Percentiles rank a stretch among this genome's conserved stretches.
These are phyloP conservation scores for Zelleria hepariella DNA, from an alignment of 2,888 invertebrate species.

Conservation along the genomic window DNA sequence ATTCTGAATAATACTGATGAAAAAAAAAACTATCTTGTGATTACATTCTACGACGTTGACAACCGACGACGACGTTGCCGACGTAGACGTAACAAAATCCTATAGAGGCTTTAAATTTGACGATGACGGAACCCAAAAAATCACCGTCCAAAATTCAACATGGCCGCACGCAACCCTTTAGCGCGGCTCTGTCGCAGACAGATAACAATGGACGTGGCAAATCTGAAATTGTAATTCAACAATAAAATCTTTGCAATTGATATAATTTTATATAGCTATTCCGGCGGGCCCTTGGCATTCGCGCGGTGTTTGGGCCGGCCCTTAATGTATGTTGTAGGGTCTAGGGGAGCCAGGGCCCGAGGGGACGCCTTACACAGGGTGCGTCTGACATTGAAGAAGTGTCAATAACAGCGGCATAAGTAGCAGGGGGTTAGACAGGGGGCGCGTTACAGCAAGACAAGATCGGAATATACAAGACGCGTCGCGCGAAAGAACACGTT, in stretches of 20 bases:
- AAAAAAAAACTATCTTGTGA: too few species aligned
- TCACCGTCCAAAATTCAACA: neutral
- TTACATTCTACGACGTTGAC: too few species aligned
- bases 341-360: slow-evolving; percentile 44
- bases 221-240: slow-evolving; percentile 56
- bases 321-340: slow-evolving; percentile 60
- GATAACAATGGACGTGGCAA: slow-evolving; percentile 41
- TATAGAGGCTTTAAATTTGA: too few species aligned
- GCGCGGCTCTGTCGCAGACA: slow-evolving; percentile 14
- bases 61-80: too few species aligned
- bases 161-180: slow-evolving; percentile 25
- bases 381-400: slow-evolving; percentile 74
- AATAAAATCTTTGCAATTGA: slow-evolving; percentile 62
- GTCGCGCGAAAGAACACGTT: neutral
- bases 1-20: too few species aligned
- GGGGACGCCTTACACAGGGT: slow-evolving; percentile 59
- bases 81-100: too few species aligned
- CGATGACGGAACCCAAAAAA: neutral
- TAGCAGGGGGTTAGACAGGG: slow-evolving; percentile 54
- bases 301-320: slow-evolving; percentile 38
- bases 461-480: slow-evolving; percentile 67
- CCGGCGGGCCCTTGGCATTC: slow-evolving; percentile 43
- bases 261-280: slow-evolving; percentile 61
- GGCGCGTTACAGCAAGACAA: slow-evolving; percentile 68
- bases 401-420: slow-evolving; percentile 73